Base-by-base conservation (phyloP, 2,113 vertebrate species). In the Speoplatyrhinus poulsoni region DNA sequence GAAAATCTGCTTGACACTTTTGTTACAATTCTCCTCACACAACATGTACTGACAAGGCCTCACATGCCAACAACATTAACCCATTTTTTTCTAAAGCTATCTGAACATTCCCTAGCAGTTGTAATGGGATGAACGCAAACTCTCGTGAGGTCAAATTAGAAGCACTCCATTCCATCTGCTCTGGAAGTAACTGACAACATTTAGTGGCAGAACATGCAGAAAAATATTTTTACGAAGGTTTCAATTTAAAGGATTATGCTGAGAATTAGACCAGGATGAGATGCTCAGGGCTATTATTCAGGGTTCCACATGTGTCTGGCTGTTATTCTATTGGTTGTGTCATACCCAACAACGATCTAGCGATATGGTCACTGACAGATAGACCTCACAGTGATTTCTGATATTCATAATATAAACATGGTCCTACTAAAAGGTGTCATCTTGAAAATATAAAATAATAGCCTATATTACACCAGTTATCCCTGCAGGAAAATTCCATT, bases 21-120 rank as follows among this genome's bases (percentile, higher is more conserved):
- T 60, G 65, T 57, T 68, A 65, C 62, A 60, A 54, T 1, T 61
- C 59, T 46, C 46, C 46, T 72, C 55, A 50, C 59, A 65, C 59
- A 70, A 70, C 46, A 56, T 46, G 69, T 64, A 65, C 19, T 46
- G 53, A 15, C 36, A 13, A 2, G 16, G 73, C 49, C 72, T 17
- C 79, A 67, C 68, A 58, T 70, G 77, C 55, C 63, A 16, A 54
- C 55, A 52, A 46, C 57, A 64, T 61, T 70, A 66, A 59, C 66
- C 60, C 0, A 68, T 77, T 81, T 84, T 67, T 77, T 67, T 77
- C 64, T 70, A 74, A 62, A 64, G 54, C 58, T 3, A 17, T 72
- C 63, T 59, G 70, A 32, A 26, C 62, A 75, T 58, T 50, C 71
- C 32, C 49, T 50, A 26, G 59, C 53, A 61, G 16, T 82, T 60